Base-by-base conservation (phyloP, 2,797 vertebrate species). In the Pseudotriccus pelzelni region DNA sequence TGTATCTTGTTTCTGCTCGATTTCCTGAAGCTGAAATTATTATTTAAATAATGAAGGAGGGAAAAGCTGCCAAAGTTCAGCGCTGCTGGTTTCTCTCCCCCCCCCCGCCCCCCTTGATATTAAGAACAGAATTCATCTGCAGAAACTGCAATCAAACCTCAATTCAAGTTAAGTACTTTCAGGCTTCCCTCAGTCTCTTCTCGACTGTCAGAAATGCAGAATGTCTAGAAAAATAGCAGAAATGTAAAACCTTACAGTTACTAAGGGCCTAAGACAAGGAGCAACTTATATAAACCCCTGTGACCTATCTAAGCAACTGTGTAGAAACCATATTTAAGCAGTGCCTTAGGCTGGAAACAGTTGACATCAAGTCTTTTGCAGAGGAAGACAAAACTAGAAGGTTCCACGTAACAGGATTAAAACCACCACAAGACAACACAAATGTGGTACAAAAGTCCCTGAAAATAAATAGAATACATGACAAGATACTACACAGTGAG, bases 1-100 rank as follows among this genome's bases (percentile, higher is more conserved):
- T 68, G 19, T 64, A 75, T 55, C 73, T 60, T 30, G 9, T 44
- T 91, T 84, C 41, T 14, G 68, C 64, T 87, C 7, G 0, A 70
- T 32, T 89, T 84, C 82, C 82, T 44, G n/a, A 88, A 88, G 93
- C 79, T 80, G 56, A 91, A 96, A 92, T 92, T 81, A 79, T 87
- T 94, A 85, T 83, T 92, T 85, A 85, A 94, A 83, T 80, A 87
- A 92, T 11, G 50, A 69, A 86, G 66, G 59, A 87, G 47, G 78
- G 56, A 62, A 77, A 89, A 92, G 27, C 20, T 5, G 10, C 36
- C 56, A 21, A 79, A 79, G 79, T 75, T 85, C 69, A 92, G 60
- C 4, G 6, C 36, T 67, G 81, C 24, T 84, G 68, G 30, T 12
- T 69, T 76, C 69, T 91, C 73, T 41, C 6, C 15, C 15, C 41